Percentiles rank a stretch among this genome's conserved stretches.
Evolutionary conservation across 2,113 vertebrate genomes (phyloP).

Genomic region (Oxygymnocypris stewartii): DNA sequence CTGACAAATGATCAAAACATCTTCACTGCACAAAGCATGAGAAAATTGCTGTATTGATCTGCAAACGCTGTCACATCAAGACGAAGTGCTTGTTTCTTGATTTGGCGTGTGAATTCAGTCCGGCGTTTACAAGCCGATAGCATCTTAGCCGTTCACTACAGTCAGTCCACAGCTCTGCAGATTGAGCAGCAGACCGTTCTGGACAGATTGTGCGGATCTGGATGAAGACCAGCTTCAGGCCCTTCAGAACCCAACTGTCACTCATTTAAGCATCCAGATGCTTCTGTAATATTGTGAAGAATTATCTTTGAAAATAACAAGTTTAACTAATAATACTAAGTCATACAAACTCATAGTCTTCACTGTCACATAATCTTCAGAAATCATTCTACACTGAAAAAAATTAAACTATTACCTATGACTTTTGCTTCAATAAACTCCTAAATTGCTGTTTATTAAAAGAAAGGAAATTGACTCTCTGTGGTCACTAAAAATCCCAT

Average conservation of each 20-base stretch:
- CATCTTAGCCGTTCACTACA: background rate
- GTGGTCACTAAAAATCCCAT: no score
- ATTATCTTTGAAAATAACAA: no score
- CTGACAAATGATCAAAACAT: background rate
- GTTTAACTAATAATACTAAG: no score
- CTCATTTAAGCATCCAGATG: background rate
- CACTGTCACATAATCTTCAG: background rate
- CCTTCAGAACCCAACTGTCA: background rate
- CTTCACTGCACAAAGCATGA: background rate
- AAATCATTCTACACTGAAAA: background rate
- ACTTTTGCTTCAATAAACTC: background rate
- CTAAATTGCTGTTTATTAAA: background rate
- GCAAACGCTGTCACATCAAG: background rate
- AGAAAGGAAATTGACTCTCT: no score
- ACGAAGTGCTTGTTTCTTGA: background rate
- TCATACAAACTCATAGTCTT: background rate
- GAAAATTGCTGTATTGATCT: background rate
- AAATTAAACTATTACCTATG: no score
- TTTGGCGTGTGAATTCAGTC: background rate
- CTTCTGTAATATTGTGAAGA: background rate
- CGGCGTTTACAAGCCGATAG: background rate
- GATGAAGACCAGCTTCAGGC: background rate
- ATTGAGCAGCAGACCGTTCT: background rate
- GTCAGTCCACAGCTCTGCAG: background rate
- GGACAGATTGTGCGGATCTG: slow-evolving; percentile 27